Percentiles rank a stretch among this genome's conserved stretches.
phyloP scores from a whole-genome alignment of 2,888 invertebrate species.

The Acrobasis repandana region DNA sequence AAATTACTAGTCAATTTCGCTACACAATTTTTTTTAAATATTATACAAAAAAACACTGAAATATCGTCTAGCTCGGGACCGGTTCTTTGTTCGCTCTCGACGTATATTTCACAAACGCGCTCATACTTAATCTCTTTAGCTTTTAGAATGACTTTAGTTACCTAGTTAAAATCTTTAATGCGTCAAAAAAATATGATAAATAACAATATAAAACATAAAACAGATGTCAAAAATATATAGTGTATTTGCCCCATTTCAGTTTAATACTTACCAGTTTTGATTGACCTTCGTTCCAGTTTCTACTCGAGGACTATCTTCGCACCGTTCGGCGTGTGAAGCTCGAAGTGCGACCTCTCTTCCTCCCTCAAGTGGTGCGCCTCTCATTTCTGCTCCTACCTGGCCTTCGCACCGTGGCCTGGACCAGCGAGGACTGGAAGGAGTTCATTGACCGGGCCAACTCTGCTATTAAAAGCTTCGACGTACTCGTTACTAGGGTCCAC shows the following conservation, averaged over 20 bases:
- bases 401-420: constrained; percentile 92
- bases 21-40: no score
- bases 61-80: no score
- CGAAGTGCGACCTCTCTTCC: constrained; percentile 94
- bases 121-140: no score
- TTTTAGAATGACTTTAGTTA: no score
- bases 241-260: background rate
- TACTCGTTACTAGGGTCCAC: constrained; percentile 89
- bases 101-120: no score
- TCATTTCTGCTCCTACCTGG: constrained; percentile 93
- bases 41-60: no score
- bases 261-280: constrained; percentile 15
- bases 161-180: no score
- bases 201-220: no score
- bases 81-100: no score
- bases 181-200: no score
- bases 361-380: constrained; percentile 93
- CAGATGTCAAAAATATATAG: background rate
- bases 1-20: no score
- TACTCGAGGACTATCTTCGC: constrained; percentile 89
- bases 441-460: constrained; percentile 90
- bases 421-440: constrained; percentile 90
- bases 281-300: constrained; percentile 78
- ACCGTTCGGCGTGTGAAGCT: constrained; percentile 90
- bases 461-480: constrained; percentile 91